These are phyloP conservation scores for Xylota segnis DNA, from an alignment of 2,888 invertebrate genomes.

Conservation along the genomic window DNA sequence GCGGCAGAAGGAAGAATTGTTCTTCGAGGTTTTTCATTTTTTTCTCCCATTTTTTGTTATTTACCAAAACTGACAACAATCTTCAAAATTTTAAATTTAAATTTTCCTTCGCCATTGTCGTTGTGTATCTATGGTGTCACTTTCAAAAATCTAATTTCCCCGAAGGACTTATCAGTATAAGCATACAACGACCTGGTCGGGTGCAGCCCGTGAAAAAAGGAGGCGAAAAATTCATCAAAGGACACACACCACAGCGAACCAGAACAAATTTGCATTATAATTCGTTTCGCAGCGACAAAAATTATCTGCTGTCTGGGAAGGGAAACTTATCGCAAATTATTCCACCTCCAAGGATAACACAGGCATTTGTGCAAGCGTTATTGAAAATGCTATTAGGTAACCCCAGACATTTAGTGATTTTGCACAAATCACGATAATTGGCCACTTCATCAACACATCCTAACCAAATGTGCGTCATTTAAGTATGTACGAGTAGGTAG, in stretches of 20 bases:
- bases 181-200: conserved; percentile 21
- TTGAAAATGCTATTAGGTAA: conserved; percentile 44
- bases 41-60: conserved; percentile 9
- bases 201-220: conserved; percentile 7
- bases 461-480: conserved; percentile 32
- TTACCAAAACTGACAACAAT: conserved; percentile 46
- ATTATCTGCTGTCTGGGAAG: conserved; percentile 54
- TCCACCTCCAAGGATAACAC: not conserved
- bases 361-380: not conserved
- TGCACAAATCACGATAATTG: conserved; percentile 60
- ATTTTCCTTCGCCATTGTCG: conserved; percentile 34
- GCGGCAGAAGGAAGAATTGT: conserved; percentile 9
- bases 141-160: conserved; percentile 66
- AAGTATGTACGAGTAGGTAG: too few species aligned
- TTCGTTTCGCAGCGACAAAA: conserved; percentile 50
- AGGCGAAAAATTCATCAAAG: conserved; percentile 42
- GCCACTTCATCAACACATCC: conserved; percentile 52
- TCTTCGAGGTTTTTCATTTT: conserved; percentile 1
- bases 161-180: conserved; percentile 60
- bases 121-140: conserved; percentile 47
- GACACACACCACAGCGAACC: conserved; percentile 11
- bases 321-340: not conserved
- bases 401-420: conserved; percentile 22
- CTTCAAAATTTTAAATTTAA: conserved; percentile 64
- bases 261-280: conserved; percentile 62